Conservation (phyloP, 2,797 vertebrate species). For the Heteromormyrus szaboi region DNA sequence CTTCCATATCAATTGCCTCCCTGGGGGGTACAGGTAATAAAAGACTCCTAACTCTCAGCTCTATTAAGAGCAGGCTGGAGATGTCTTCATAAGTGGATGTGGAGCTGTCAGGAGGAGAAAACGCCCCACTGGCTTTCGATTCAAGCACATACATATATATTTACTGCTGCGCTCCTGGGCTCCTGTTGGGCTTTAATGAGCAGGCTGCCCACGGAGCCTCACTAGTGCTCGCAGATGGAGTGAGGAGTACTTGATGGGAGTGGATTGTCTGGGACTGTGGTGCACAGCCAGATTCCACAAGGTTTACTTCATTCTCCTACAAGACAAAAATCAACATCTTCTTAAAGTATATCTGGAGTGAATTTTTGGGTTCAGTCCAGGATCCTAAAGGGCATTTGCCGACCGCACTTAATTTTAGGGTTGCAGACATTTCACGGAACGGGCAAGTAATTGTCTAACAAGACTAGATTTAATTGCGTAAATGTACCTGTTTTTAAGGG, state of each 20-base stretch:
- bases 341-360: not conserved
- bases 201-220: not conserved
- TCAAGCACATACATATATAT: slow-evolving; percentile 2
- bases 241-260: not conserved
- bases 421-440: not conserved
- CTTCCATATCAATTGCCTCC: not conserved
- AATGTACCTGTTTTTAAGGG: not conserved
- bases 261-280: not conserved
- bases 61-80: not conserved
- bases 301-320: not conserved
- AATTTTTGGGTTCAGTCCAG: not conserved
- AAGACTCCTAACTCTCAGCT: not conserved
- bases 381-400: slow-evolving; percentile 3
- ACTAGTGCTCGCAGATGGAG: not conserved
- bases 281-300: not conserved
- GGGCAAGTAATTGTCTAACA: not conserved
- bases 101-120: not conserved
- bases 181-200: not conserved
- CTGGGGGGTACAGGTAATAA: not conserved
- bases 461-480: not conserved
- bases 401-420: not conserved
- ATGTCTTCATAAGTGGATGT: slow-evolving; percentile 3
- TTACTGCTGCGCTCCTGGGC: not conserved
- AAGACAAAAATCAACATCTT: not conserved
- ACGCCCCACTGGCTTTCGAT: not conserved